Conservation (phyloP, 2,888 invertebrate genomes). For the Choristoneura rosaceana region DNA sequence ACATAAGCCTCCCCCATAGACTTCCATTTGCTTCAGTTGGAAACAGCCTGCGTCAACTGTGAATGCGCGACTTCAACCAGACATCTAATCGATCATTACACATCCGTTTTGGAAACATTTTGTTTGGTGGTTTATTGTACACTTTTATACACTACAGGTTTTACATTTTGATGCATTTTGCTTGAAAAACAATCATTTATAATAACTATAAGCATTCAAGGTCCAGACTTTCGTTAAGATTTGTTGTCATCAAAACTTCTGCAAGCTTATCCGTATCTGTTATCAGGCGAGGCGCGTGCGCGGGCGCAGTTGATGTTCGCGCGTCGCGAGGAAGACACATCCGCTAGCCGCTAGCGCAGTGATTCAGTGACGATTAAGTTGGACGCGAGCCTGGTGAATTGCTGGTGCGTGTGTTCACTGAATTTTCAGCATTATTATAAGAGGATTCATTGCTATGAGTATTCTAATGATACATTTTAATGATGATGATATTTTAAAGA, state of each 20-base stretch:
- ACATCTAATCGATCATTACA: no score
- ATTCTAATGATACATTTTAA: background rate
- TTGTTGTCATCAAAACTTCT: constrained; percentile 61
- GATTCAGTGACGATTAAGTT: constrained; percentile 63
- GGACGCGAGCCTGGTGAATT: constrained; percentile 55
- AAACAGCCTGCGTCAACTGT: no score
- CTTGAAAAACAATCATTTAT: background rate
- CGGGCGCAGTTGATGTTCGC: constrained; percentile 80
- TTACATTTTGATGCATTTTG: background rate
- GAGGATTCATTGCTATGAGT: background rate
- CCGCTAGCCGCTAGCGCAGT: constrained; percentile 68
- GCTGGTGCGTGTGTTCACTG: constrained; percentile 68
- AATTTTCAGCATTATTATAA: constrained; percentile 36
- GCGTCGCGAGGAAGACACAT: constrained; percentile 81
- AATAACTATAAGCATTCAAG: constrained; percentile 10
- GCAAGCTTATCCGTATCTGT: constrained; percentile 74
- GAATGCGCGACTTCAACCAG: no score
- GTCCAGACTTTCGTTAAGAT: constrained; percentile 44
- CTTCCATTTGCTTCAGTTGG: no score
- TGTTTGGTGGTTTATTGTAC: no score
- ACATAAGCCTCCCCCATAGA: no score
- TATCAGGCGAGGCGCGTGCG: constrained; percentile 70
- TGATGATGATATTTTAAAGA: background rate
- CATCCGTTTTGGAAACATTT: no score
- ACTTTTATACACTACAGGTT: no score